Percentiles rank a stretch among this genome's conserved stretches.
Evolutionary conservation across 2,888 invertebrate species (phyloP).

Genomic region (Eilema caniola): DNA sequence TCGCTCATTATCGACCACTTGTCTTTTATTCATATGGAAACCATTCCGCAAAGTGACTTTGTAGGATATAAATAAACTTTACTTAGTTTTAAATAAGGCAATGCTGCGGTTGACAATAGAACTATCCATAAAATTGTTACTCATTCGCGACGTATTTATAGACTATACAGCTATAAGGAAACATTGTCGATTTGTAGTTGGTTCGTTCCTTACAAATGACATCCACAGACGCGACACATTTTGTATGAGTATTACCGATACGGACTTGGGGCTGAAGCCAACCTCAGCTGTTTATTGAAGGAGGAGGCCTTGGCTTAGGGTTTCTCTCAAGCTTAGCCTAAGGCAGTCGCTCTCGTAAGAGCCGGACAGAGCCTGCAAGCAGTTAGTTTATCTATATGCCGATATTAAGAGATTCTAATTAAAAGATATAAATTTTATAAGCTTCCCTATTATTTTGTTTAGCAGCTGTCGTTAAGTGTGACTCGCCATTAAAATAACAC

Average conservation of each 20-base stretch:
- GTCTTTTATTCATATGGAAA: constrained; percentile 16
- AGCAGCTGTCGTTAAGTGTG: not conserved
- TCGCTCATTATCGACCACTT: constrained; percentile 17
- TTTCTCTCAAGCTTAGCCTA: too few relatives aligned
- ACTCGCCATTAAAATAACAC: not conserved
- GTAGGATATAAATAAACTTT: not conserved
- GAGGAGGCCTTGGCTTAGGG: too few relatives aligned
- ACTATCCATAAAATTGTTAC: not conserved
- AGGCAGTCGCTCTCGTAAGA: too few relatives aligned
- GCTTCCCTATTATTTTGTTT: not conserved
- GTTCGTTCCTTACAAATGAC: too few relatives aligned
- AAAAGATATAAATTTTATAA: not conserved
- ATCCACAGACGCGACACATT: too few relatives aligned
- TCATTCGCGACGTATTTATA: not conserved
- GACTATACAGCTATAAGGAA: not conserved
- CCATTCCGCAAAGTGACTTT: constrained; percentile 1
- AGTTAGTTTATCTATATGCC: too few relatives aligned
- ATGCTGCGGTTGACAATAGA: not conserved
- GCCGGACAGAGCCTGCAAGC: too few relatives aligned
- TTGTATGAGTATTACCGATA: too few relatives aligned
- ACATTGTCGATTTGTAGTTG: not conserved
- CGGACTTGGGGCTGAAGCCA: too few relatives aligned
- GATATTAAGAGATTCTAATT: not conserved
- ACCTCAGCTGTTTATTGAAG: too few relatives aligned
- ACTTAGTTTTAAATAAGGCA: not conserved